phyloP scores from a whole-genome alignment of 2,113 vertebrate species.

The Ploceus nigricollis region DNA sequence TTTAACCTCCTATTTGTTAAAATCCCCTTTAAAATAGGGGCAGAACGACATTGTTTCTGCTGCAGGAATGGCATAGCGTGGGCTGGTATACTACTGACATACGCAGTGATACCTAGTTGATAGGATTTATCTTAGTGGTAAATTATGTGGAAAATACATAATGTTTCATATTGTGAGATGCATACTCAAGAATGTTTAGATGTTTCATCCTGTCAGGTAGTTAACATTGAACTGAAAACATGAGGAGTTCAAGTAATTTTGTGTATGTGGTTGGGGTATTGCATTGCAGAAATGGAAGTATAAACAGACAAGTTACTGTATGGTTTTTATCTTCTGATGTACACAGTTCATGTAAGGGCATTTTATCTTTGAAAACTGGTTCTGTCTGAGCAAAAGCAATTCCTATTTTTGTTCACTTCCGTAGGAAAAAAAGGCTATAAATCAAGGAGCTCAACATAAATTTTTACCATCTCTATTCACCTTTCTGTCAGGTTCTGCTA shows the following conservation, averaged over 20 bases:
- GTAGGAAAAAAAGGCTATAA: not conserved
- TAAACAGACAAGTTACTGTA: not conserved
- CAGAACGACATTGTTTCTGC: not conserved
- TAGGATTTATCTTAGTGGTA: not conserved
- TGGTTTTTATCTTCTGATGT: not conserved
- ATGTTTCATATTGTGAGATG: not conserved
- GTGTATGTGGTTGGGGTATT: not conserved
- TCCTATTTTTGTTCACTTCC: not conserved
- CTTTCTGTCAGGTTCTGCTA: not conserved
- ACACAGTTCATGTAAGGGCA: not conserved
- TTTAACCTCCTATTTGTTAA: not conserved
- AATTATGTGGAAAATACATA: not conserved
- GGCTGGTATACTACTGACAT: not conserved
- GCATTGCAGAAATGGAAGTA: not conserved
- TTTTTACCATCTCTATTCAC: not conserved
- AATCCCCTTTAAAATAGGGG: not conserved
- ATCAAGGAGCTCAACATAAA: not conserved
- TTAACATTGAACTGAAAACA: not conserved
- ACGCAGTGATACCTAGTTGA: not conserved
- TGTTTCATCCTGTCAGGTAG: not conserved
- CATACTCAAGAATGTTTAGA: not conserved
- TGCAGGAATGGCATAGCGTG: not conserved
- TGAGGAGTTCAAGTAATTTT: not conserved
- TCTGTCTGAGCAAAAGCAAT: not conserved
- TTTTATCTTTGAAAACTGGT: not conserved